A percentile compares a stretch with the other conserved stretches of the same genome.
These are phyloP conservation scores for Chesias legatella DNA, from an alignment of 2,888 invertebrate species.

Conservation along the genomic window DNA sequence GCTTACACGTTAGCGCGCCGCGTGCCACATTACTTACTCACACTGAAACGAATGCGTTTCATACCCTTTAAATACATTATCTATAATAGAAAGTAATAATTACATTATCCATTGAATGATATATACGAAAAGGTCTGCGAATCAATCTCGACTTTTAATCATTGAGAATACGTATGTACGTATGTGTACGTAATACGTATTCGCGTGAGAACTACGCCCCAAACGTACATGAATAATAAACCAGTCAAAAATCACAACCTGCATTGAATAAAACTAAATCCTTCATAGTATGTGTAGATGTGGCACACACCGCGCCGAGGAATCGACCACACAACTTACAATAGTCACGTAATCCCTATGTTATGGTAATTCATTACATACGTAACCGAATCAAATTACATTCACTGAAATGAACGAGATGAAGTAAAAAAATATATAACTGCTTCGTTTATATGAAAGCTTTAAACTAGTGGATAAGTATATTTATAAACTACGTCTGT, in stretches of 20 bases:
- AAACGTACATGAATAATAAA: constrained; percentile 26
- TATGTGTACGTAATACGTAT: no score
- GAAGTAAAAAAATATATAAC: constrained; percentile 59
- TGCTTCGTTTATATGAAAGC: constrained; percentile 60
- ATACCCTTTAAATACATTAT: constrained; percentile 8
- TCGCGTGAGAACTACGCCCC: constrained; percentile 10
- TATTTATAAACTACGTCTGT: constrained; percentile 54
- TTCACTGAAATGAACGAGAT: constrained; percentile 55
- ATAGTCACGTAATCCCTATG: constrained; percentile 60
- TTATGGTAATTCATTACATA: constrained; percentile 65
- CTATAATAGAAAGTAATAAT: no score
- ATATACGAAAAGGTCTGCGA: constrained; percentile 9
- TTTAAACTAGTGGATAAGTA: constrained; percentile 56
- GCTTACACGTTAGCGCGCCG: constrained; percentile 51
- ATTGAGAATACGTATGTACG: constrained; percentile 3
- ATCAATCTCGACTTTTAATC: constrained; percentile 1
- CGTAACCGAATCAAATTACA: constrained; percentile 52
- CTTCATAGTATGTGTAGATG: constrained; percentile 27
- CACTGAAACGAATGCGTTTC: constrained; percentile 7
- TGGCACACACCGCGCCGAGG: constrained; percentile 36
- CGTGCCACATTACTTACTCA: constrained; percentile 34
- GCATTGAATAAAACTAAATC: constrained; percentile 27
- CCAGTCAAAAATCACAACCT: constrained; percentile 48
- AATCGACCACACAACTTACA: constrained; percentile 58
- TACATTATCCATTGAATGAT: constrained; percentile 15